Conservation (phyloP, 2,888 invertebrate species). For the Listrodromus nycthemerus region DNA sequence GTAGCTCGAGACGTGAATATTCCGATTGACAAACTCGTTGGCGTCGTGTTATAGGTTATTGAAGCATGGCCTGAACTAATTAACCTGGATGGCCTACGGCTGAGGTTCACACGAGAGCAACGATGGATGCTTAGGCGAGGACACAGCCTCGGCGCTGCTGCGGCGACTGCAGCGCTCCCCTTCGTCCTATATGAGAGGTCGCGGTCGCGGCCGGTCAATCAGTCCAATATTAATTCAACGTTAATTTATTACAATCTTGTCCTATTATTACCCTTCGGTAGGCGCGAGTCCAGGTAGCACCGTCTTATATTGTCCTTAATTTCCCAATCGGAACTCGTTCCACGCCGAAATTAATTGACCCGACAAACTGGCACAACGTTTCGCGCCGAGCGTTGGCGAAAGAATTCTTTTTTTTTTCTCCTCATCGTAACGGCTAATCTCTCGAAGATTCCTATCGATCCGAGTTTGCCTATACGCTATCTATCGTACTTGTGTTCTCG, state of each 20-base stretch:
- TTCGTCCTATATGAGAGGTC: conserved; percentile 74
- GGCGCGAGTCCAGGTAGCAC: conserved; percentile 66
- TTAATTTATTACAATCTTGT: conserved; percentile 81
- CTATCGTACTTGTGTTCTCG: conserved; percentile 2
- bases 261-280: conserved; percentile 75
- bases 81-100: conserved; percentile 76
- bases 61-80: conserved; percentile 75
- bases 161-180: conserved; percentile 40
- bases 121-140: background rate
- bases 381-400: no score
- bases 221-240: conserved; percentile 80
- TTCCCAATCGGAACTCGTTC: conserved; percentile 21
- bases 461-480: background rate
- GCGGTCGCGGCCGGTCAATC: conserved; percentile 77
- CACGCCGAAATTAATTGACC: background rate
- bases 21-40: conserved; percentile 1
- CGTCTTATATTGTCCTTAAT: conserved; percentile 35
- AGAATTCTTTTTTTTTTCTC: no score
- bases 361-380: background rate
- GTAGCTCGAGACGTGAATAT: background rate
- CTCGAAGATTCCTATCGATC: background rate
- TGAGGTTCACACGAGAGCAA: conserved; percentile 77
- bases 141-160: conserved; percentile 30
- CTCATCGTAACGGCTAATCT: background rate
- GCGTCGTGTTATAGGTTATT: conserved; percentile 29